Evolutionary conservation across 1,140 invertebrate species (phyloP), one percentile per base, ranked within the genome.

Genomic region (Propsilocerus akamusi): DNA sequence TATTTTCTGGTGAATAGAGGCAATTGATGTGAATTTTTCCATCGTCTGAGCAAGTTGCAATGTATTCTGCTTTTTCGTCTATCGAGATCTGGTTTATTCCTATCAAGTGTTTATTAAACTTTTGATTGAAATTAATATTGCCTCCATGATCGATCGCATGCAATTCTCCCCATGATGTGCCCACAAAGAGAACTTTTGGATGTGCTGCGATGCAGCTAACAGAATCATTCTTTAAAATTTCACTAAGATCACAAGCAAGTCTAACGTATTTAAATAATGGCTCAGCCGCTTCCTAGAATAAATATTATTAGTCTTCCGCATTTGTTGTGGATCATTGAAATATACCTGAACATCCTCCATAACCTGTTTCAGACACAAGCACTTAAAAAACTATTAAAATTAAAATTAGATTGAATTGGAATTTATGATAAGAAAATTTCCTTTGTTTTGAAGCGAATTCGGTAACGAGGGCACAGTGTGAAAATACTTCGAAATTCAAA

Each of bases 21-120:
- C 88, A 89, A 60, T 82, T 78, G 30, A 83, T 74, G 53, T 56
- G 47, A 61, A 94, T 85, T 64, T 83, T 86, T 46, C 92, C 90
- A 71, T 97, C 93, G 67, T 96, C 89, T 0, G 91, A 94, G 66
- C 93, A 97, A 46, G 87, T 92, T n/a, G 83, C 86, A 1, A 65
- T 59, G 55, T 58, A 61, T 53, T 63, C 60, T n/a, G n/a, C n/a
- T n/a, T n/a, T n/a, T n/a, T n/a, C 64, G 64, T 97, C 94, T 53
- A 97, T 89, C 51, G 87, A 91, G 53, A 98, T 91, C 60, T 89
- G 83, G 70, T 96, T 97, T 0, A 97, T 86, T 30, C 86, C 81
- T 6, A 91, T 82, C 11, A 84, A 77, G 59, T 97, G 93, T 41
- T 81, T 75, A 51, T 76, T 73, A 53, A 90, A 64, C 59, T 79